Conservation (phyloP, 1,140 invertebrate genomes). For the Dreissena polymorpha region DNA sequence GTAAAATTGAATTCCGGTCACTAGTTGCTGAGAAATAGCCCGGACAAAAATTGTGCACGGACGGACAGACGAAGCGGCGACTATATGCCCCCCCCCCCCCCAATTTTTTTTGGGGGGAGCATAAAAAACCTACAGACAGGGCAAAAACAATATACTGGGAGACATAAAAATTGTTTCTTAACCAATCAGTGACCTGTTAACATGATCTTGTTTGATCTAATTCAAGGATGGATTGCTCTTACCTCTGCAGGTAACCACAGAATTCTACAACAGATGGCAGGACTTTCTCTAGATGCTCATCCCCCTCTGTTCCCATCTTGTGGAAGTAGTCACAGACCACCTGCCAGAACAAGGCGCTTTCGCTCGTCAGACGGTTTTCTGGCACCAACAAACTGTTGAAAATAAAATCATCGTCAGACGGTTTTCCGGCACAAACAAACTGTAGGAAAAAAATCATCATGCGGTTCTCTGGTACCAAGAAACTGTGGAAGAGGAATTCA, state of each 20-base stretch:
- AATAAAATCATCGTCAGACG: slow-evolving; percentile 68
- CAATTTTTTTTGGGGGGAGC: too few relatives aligned
- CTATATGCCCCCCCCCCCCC: too few relatives aligned
- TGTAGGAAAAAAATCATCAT: slow-evolving; percentile 62
- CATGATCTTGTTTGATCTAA: too few relatives aligned
- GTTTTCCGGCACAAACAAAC: slow-evolving; percentile 80
- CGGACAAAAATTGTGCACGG: too few relatives aligned
- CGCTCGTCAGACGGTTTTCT: slow-evolving; percentile 79
- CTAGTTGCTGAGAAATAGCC: too few relatives aligned
- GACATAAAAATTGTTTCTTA: too few relatives aligned
- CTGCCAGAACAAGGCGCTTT: slow-evolving; percentile 85
- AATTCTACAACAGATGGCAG: slow-evolving; percentile 75
- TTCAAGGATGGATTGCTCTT: slow-evolving; percentile 34
- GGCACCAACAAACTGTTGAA: slow-evolving; percentile 80
- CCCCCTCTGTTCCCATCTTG: slow-evolving; percentile 68
- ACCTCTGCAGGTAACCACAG: slow-evolving; percentile 75
- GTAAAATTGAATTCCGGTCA: too few relatives aligned
- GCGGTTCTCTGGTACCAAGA: slow-evolving; percentile 81
- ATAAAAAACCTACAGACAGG: too few relatives aligned
- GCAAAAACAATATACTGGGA: too few relatives aligned
- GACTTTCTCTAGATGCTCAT: slow-evolving; percentile 79
- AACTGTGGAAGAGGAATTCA: too few relatives aligned
- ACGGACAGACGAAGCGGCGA: too few relatives aligned
- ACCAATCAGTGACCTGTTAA: too few relatives aligned
- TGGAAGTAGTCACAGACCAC: slow-evolving; percentile 79